Evolutionary conservation across 2,888 invertebrate genomes (phyloP).

Genomic region (Octonoba sinensis): DNA sequence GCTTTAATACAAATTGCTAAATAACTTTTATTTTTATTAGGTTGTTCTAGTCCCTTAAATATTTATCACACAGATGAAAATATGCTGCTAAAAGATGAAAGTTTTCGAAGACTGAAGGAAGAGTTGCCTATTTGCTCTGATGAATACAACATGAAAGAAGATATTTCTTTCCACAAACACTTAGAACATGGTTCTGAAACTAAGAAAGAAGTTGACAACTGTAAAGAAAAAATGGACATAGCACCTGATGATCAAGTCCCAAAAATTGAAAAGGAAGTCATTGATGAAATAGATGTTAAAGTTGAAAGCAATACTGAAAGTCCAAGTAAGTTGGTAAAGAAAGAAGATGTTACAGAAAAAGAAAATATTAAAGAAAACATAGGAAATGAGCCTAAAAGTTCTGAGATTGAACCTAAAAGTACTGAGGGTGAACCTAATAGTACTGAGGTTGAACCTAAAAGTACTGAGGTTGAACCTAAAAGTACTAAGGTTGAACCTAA

Average conservation of each 20-base stretch:
- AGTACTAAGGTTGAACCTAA: conserved; percentile 17
- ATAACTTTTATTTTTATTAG: conserved; percentile 18
- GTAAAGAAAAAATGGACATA: conserved; percentile 65
- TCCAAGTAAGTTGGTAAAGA: too few species aligned
- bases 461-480: not conserved
- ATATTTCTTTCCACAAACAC: conserved; percentile 8
- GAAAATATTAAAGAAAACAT: conserved; percentile 24
- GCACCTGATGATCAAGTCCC: not conserved
- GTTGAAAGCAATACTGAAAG: too few species aligned
- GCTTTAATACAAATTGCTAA: too few species aligned
- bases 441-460: not conserved
- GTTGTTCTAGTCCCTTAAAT: conserved; percentile 60
- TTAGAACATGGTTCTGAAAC: conserved; percentile 13
- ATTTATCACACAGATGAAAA: conserved; percentile 55
- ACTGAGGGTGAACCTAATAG: conserved; percentile 1
- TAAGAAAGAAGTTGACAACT: conserved; percentile 63
- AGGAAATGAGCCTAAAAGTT: not conserved
- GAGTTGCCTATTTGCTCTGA: conserved; percentile 47
- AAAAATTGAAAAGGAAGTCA: conserved; percentile 31
- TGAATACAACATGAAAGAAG: conserved; percentile 36
- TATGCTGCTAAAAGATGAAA: conserved; percentile 64
- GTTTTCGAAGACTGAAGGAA: conserved; percentile 48
- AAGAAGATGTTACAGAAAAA: not conserved
- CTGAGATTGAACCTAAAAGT: not conserved
- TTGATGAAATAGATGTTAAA: not conserved